Conservation (phyloP, 2,113 vertebrate species). For the Lates calcarifer region DNA sequence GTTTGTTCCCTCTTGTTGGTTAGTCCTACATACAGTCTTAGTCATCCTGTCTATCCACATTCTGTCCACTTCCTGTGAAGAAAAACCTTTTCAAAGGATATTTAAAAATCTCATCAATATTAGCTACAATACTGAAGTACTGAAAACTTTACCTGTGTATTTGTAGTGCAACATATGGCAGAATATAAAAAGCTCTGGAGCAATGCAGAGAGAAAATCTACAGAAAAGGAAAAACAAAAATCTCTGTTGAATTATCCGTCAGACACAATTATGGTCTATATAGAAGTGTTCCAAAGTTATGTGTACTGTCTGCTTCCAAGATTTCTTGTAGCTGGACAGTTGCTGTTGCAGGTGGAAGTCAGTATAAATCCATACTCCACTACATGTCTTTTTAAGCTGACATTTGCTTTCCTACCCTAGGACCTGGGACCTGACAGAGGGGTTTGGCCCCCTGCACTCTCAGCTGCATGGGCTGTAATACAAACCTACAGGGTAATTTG, state of each 20-base stretch:
- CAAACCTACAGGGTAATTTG: conserved; percentile 28
- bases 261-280: neutral
- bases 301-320: neutral
- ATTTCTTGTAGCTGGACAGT: neutral
- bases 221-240: neutral
- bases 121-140: neutral
- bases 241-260: neutral
- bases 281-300: conserved; percentile 17
- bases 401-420: conserved; percentile 10
- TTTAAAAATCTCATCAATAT: neutral
- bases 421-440: conserved; percentile 9
- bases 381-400: neutral
- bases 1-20: conserved; percentile 64
- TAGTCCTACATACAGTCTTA: conserved; percentile 62
- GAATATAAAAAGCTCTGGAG: neutral
- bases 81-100: neutral
- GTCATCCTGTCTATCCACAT: conserved; percentile 12
- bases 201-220: neutral
- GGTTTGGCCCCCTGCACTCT: conserved; percentile 12
- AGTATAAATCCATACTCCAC: neutral
- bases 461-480: conserved; percentile 44
- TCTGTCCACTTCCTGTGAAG: conserved; percentile 29
- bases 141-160: neutral
- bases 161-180: neutral
- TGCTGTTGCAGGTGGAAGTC: conserved; percentile 30